Conservation (phyloP, 2,113 vertebrate species). For the Furnarius figulus region DNA sequence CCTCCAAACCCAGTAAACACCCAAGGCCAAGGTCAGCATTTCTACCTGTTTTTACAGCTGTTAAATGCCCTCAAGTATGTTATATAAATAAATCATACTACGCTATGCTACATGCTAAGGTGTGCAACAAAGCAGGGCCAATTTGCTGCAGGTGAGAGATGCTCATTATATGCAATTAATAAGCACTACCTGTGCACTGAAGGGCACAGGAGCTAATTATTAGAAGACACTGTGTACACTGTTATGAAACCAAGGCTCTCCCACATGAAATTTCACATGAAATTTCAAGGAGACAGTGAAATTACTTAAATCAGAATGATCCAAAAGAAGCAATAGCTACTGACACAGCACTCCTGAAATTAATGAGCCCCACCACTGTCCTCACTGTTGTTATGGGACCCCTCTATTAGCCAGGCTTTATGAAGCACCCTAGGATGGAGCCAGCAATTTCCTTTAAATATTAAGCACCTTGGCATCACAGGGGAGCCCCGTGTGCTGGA, state of each 20-base stretch:
- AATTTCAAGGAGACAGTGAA: neutral
- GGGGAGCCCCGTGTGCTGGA: rapidly evolving
- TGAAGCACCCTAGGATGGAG: neutral
- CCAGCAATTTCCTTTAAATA: neutral
- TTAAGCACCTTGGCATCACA: neutral
- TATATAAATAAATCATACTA: neutral
- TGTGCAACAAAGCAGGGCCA: neutral
- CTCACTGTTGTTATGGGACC: neutral
- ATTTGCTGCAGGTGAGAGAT: neutral
- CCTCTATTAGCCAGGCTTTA: neutral
- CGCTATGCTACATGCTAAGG: neutral
- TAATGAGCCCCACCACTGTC: neutral
- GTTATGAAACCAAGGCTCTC: neutral
- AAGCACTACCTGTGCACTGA: neutral
- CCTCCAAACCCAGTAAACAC: neutral
- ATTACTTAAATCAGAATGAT: neutral
- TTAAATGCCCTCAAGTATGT: neutral
- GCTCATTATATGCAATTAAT: neutral
- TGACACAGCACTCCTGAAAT: neutral
- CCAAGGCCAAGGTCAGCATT: neutral
- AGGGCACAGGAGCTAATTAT: neutral
- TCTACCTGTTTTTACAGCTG: neutral
- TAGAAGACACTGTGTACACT: neutral
- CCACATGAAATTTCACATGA: neutral
- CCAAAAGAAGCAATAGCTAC: neutral